phyloP scores from a whole-genome alignment of 1,140 invertebrate genomes.

The Tribolium madens region DNA sequence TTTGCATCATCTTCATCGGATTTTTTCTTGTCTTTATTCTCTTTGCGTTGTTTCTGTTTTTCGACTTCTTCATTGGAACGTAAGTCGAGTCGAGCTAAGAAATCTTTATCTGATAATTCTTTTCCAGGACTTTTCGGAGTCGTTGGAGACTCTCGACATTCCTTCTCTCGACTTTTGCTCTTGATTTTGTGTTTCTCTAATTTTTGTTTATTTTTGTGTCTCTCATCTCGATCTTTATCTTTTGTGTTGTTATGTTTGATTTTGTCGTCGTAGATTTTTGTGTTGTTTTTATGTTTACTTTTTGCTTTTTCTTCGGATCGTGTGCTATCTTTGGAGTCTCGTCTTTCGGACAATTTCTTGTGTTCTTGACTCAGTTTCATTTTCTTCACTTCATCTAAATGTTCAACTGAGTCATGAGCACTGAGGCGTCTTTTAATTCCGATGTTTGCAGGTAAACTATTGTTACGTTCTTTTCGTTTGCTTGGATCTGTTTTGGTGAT shows the following conservation, averaged over 20 bases:
- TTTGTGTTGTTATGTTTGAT: slow-evolving; percentile 55
- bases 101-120: slow-evolving; percentile 72
- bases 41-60: slow-evolving; percentile 69
- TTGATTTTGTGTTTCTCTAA: slow-evolving; percentile 62
- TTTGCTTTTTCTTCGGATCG: slow-evolving; percentile 60
- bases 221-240: slow-evolving; percentile 62
- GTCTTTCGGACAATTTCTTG: slow-evolving; percentile 70
- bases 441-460: slow-evolving; percentile 73
- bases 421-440: slow-evolving; percentile 80
- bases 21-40: slow-evolving; percentile 71
- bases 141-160: slow-evolving; percentile 54
- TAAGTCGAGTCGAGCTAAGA: slow-evolving; percentile 73
- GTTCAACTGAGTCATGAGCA: slow-evolving; percentile 78
- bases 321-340: slow-evolving; percentile 79
- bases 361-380: slow-evolving; percentile 74
- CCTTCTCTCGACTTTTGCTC: slow-evolving; percentile 64
- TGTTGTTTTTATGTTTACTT: slow-evolving; percentile 62
- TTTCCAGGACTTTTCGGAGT: slow-evolving; percentile 41
- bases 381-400: slow-evolving; percentile 75
- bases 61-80: slow-evolving; percentile 70
- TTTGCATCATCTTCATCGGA: slow-evolving; percentile 57
- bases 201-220: slow-evolving; percentile 61
- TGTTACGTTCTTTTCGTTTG: slow-evolving; percentile 71
- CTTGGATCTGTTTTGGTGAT: slow-evolving; percentile 56
- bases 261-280: slow-evolving; percentile 54